A percentile compares a stretch with the other conserved stretches of the same genome.
phyloP scores from a whole-genome alignment of 2,888 invertebrate genomes.

The Trissoscelio sp. region DNA sequence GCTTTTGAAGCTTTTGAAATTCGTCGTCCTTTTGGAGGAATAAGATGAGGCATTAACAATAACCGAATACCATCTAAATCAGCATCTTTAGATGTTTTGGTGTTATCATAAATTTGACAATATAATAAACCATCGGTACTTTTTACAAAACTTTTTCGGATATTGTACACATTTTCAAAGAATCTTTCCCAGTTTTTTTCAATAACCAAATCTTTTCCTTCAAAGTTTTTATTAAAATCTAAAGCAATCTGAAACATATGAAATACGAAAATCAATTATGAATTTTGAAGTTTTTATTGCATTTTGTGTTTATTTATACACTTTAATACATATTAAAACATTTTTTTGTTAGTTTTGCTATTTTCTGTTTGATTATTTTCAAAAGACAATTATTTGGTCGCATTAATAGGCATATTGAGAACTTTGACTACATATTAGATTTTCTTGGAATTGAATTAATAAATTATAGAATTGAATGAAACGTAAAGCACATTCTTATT shows the following conservation, averaged over 20 bases:
- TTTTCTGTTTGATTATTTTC: not conserved
- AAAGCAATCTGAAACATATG: conserved; percentile 15
- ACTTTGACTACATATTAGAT: too few relatives aligned
- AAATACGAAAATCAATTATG: not conserved
- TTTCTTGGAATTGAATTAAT: too few relatives aligned
- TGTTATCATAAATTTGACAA: not conserved
- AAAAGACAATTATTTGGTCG: too few relatives aligned
- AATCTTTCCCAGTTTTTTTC: conserved; percentile 28
- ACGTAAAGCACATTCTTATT: too few relatives aligned
- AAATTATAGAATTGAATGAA: too few relatives aligned
- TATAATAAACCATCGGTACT: not conserved
- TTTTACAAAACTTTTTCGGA: not conserved
- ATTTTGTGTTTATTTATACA: too few relatives aligned
- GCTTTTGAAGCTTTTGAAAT: not conserved
- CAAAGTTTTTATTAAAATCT: conserved; percentile 8
- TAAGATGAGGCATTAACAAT: too few relatives aligned
- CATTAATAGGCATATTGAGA: too few relatives aligned
- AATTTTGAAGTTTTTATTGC: not conserved
- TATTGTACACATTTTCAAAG: conserved; percentile 1
- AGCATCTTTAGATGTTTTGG: not conserved
- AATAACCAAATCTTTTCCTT: conserved; percentile 20
- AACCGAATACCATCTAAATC: not conserved
- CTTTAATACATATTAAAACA: too few relatives aligned
- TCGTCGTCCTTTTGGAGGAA: not conserved
- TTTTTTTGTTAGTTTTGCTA: not conserved